Evolutionary conservation across 2,113 vertebrate species (phyloP), one percentile per base, ranked within the genome.

Genomic region (Andinoacara biseriatus): DNA sequence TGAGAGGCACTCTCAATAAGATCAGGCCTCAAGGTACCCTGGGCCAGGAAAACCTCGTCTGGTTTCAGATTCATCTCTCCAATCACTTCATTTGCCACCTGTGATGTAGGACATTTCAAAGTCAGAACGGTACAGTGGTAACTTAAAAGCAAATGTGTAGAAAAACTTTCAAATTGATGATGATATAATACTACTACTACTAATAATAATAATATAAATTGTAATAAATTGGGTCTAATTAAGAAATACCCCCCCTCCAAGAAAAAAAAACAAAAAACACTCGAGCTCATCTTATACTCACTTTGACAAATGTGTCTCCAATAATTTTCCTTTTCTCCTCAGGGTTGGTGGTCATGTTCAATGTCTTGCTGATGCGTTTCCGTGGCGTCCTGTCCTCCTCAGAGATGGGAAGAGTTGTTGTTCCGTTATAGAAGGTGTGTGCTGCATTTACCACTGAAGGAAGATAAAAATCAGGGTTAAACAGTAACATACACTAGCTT

Each of bases 281-380:
- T 69, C 17, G 26, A 58, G 13, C 4, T 11, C n/a, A 3, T 9
- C 4, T 11, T 24, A 3, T 9, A 59, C 89, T 57, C 86, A 99
- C 98, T 96, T 99, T 99, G 56, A 99, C 98, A 88, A 99, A 99
- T 7, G 98, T 99, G 92, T 99, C 98, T 8, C 98, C 98, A 11
- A 99, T 99, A 49, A 99, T 99, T 95, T 99, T 99, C 49, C 98
- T 96, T 87, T 99, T 99, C 89, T 99, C 98, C 81, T 99, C 98
- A 2, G 98, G 98, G 95, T 98, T 99, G 81, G 98, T 99, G 8
- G 98, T 99, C 98, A 99, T 99, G 84, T 99, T 99, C 60, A 99
- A 93, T 0, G 98, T 99, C 91, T 99, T 99, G 94, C 98, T 99
- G 80, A 99, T 99, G 89, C 98, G 97, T 92, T 99, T 99, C 20